Evolutionary conservation across 2,888 invertebrate species (phyloP).

Genomic region (Thymelicus sylvestris): DNA sequence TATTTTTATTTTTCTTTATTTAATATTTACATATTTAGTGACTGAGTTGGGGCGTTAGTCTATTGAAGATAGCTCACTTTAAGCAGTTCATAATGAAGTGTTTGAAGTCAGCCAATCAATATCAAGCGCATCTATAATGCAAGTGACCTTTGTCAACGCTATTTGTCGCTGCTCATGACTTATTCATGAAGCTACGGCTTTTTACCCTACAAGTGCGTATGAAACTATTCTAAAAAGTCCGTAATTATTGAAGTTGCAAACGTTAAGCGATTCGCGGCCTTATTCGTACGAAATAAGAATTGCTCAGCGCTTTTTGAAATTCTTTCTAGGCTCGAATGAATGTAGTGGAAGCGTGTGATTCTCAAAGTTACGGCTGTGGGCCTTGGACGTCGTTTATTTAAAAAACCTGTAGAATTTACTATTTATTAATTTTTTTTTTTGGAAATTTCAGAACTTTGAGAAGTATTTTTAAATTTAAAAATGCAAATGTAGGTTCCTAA

Average conservation of each 20-base stretch:
- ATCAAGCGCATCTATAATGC: constrained; percentile 68
- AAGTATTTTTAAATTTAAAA: too few species aligned
- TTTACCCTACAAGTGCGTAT: constrained; percentile 70
- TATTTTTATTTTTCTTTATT: too few species aligned
- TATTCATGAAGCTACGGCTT: constrained; percentile 72
- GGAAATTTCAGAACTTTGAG: too few species aligned
- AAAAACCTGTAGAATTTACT: too few species aligned
- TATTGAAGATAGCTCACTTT: too few species aligned
- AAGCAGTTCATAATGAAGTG: constrained; percentile 1
- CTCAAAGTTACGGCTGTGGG: constrained; percentile 5
- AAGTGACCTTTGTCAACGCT: constrained; percentile 77
- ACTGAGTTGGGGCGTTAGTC: too few species aligned
- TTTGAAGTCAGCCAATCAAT: constrained; percentile 57
- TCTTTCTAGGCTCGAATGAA: constrained; percentile 24
- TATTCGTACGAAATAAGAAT: constrained; percentile 39
- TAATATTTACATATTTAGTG: too few species aligned
- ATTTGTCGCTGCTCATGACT: constrained; percentile 78
- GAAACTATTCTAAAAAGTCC: constrained; percentile 52
- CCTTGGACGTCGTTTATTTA: background rate
- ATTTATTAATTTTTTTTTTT: too few species aligned
- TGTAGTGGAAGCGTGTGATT: constrained; percentile 16
- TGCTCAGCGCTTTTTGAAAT: constrained; percentile 38
- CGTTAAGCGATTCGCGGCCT: constrained; percentile 39
- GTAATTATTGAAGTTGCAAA: constrained; percentile 29
- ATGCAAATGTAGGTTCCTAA: too few species aligned